Base-by-base conservation (phyloP, 1,140 invertebrate genomes). In the Ceratosolen fusciceps region DNA sequence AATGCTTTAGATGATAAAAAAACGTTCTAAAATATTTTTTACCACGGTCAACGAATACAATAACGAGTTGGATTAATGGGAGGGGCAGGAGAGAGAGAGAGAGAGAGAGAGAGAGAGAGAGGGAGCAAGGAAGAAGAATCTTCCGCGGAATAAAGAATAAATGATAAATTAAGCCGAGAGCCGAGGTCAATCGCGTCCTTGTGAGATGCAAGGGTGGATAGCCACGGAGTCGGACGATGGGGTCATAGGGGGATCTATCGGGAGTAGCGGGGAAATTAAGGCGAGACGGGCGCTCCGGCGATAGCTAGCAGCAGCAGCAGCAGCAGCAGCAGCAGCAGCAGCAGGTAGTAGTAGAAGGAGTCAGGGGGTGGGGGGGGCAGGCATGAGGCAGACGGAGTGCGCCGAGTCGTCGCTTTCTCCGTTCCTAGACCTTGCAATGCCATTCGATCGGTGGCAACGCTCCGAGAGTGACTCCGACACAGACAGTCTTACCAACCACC, bases 381-480 rank as follows among this genome's bases (percentile, higher is more conserved):
- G 39, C 5, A 21, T 7, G 47, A 29, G 49, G n/a, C 2, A 70
- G 49, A 16, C 1, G 21, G 5, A 31, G n/a, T n/a, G n/a, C 2
- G 60, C 49, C 12, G 49, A 52, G 49, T 47, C 43, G 7, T 16
- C 9, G 49, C 12, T 21, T 52, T 52, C 49, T 52, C 85, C n/a
- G 86, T 87, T 86, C 83, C 84, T 87, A 91, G 90, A 91, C 91
- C 91, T 92, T 91, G 91, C 91, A 91, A 92, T 92, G 90, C 91
- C 91, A 91, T 91, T 92, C 89, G 67, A 54, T 26, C 52, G 54
- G 14, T 7, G 24, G 37, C 26, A 43, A 43, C 85, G 86, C 88
- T 87, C 84, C 84, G 87, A 91, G 90, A 91, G n/a, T n/a, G 56
- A 60, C 56, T 60, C n/a, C n/a, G n/a, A n/a, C n/a, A n/a, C n/a